These are phyloP conservation scores for Drosophila quinaria DNA, from an alignment of 2,888 invertebrate genomes.

Conservation along the genomic window DNA sequence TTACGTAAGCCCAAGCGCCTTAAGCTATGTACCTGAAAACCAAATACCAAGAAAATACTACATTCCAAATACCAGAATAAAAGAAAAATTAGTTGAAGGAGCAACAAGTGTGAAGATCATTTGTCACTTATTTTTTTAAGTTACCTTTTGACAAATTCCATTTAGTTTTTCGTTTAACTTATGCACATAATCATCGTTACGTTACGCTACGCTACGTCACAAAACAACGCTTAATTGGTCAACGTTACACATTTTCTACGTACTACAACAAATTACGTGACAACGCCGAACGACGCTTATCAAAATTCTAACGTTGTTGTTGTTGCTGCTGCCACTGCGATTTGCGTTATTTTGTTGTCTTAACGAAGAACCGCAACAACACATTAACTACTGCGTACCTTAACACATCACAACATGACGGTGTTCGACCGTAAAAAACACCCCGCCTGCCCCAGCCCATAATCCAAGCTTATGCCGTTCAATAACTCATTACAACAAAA, in stretches of 20 bases:
- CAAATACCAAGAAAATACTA: conserved; percentile 2
- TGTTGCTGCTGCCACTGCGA: conserved; percentile 53
- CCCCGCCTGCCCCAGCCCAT: conserved; percentile 2
- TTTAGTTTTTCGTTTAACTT: conserved; percentile 54
- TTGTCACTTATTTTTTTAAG: conserved; percentile 44
- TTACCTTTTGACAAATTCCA: conserved; percentile 49
- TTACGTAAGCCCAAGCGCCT: conserved; percentile 33
- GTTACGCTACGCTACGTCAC: conserved; percentile 41
- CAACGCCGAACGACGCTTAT: conserved; percentile 54
- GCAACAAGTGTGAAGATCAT: conserved; percentile 22
- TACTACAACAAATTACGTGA: conserved; percentile 31
- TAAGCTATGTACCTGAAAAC: background rate
- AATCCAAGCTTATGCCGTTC: conserved; percentile 44
- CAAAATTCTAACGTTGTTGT: conserved; percentile 71
- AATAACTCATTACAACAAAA: conserved; percentile 11
- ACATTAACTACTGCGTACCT: conserved; percentile 41
- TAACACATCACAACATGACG: conserved; percentile 12
- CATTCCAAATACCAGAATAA: background rate
- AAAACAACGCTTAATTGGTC: conserved; percentile 52
- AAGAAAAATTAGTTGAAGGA: conserved; percentile 11
- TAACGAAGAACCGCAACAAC: conserved; percentile 37
- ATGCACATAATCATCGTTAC: conserved; percentile 58
- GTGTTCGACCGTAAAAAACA: background rate
- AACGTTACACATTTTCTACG: conserved; percentile 30
- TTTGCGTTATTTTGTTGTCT: conserved; percentile 26